These are phyloP conservation scores for Halcyon smyrnensis DNA, from an alignment of 2,797 vertebrate species.

Conservation along the genomic window DNA sequence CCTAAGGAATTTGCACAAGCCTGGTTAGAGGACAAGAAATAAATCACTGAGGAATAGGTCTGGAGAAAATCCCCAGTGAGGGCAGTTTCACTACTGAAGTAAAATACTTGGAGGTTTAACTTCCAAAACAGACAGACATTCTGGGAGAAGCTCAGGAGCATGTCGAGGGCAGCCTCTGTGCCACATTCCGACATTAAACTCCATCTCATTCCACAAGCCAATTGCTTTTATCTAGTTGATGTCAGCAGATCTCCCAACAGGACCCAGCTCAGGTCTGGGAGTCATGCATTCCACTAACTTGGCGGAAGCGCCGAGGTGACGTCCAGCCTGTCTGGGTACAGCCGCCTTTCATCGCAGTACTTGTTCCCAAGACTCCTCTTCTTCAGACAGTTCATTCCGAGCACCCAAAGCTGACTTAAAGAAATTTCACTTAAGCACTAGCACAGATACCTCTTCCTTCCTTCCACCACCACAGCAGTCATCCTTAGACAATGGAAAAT, in stretches of 20 bases:
- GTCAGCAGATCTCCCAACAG: background rate
- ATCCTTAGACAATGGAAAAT: background rate
- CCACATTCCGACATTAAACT: background rate
- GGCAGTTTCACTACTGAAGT: slow-evolving; percentile 1
- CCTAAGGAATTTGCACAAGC: slow-evolving; percentile 44
- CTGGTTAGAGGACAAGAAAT: slow-evolving; percentile 34
- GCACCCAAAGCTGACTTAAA: background rate
- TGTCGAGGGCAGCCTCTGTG: background rate
- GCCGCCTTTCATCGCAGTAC: background rate
- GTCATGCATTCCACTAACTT: background rate
- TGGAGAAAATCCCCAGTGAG: slow-evolving; percentile 4
- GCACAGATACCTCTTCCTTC: background rate
- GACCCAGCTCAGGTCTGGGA: background rate
- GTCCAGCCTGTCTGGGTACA: background rate
- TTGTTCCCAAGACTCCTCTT: background rate
- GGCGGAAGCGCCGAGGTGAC: background rate
- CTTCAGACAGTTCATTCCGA: background rate
- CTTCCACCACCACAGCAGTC: background rate
- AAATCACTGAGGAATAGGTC: slow-evolving; percentile 27
- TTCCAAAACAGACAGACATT: slow-evolving; percentile 5
- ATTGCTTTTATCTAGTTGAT: background rate
- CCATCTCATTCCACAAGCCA: background rate
- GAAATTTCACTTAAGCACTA: background rate
- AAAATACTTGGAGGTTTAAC: slow-evolving; percentile 19
- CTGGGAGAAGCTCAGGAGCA: background rate